Base-by-base conservation (phyloP, 2,797 vertebrate genomes). In the Channallabes apus region DNA sequence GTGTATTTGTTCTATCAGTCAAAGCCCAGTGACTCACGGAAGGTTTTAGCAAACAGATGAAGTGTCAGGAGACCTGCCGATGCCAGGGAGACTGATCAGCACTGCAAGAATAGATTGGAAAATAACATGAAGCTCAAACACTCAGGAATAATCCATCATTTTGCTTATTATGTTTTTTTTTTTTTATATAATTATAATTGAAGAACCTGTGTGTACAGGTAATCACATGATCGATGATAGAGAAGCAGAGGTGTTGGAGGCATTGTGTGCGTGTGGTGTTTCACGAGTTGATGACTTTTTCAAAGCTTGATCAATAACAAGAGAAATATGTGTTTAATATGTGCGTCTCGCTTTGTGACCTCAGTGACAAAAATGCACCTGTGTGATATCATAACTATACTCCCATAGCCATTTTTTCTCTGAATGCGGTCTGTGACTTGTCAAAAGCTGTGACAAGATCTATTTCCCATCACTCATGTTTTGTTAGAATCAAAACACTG, bases 1-100 rank as follows among this genome's bases (percentile, higher is more conserved):
- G 80, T 82, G 87, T 91, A 83, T 91, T 91, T 84, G 88, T 81
- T 86, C 85, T 85, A 88, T 88, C 91, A 89, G 65, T 94, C 90
- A 89, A 29, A 90, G 89, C 61, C 54, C 82, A 72, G 65, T 84
- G 87, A 79, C 80, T 61, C n/a, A 17, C 11, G 71, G 76, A 29
- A 59, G 72, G 54, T 20, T 76, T 75, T 82, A 87, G 83, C 51
- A 18, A 67, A 15, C 62, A 77, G 73, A 71, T 65, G 9, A 9
- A 61, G 35, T 76, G 85, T 81, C 79, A 73, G 64, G 67, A 86
- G 69, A 68, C 80, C 72, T 11, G 67, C 71, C 81, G 84, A 82
- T 80, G 83, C 73, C 85, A 82, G 68, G 75, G 75, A 73, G 80
- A 82, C 69, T 65, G 86, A 83, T 89, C 82, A 82, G 73, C 76